A percentile compares a stretch with the other conserved stretches of the same genome.
Conservation (phyloP, 2,113 vertebrate species). For the Sphyrna mokarran region DNA sequence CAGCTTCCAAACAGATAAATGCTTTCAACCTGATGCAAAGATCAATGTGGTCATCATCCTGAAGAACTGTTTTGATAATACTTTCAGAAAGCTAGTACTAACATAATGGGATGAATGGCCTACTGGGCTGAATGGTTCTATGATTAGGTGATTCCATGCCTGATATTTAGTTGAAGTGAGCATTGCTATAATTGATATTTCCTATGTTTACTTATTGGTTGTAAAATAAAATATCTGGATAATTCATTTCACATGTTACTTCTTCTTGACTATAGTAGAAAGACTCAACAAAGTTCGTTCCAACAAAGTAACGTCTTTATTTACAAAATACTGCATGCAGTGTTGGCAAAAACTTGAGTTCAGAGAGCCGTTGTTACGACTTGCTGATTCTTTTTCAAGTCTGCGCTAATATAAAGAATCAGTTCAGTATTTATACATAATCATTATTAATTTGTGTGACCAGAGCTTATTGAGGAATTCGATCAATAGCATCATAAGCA, state of each 20-base stretch:
- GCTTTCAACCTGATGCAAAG: background rate
- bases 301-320: too few species aligned
- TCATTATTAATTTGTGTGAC: too few species aligned
- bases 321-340: too few species aligned
- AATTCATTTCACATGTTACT: background rate
- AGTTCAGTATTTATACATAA: too few species aligned
- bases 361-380: too few species aligned
- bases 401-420: too few species aligned
- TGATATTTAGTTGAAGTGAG: background rate
- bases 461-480: too few species aligned
- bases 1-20: background rate
- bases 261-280: too few species aligned
- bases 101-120: background rate
- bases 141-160: background rate
- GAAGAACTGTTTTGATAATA: background rate
- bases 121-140: background rate
- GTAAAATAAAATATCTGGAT: background rate
- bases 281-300: too few species aligned
- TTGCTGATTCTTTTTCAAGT: too few species aligned
- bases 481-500: too few species aligned
- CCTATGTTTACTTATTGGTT: background rate
- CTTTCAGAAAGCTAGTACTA: background rate
- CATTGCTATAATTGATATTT: background rate
- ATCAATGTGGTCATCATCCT: background rate
- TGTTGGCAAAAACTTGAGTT: too few species aligned